phyloP scores from a whole-genome alignment of 1,140 invertebrate genomes.

The Lordiphosa clarofinis region DNA sequence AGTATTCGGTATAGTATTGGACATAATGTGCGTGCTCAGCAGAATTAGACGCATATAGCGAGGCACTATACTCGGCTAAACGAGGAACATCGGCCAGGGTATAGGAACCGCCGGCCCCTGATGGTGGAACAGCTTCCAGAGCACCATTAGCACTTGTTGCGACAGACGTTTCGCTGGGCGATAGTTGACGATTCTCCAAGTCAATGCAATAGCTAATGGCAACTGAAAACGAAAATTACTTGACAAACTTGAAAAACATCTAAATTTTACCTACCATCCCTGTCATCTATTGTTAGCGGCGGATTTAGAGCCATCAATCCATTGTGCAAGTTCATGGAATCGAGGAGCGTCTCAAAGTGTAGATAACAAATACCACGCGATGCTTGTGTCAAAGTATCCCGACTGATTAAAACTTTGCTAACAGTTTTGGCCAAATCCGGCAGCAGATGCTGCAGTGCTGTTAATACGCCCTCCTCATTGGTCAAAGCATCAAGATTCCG shows the following conservation, averaged over 20 bases:
- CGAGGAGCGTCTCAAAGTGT: conserved; percentile 90
- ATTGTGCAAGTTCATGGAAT: conserved; percentile 89
- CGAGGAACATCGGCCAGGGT: conserved; percentile 86
- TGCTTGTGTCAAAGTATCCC: conserved; percentile 89
- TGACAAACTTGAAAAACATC: neutral
- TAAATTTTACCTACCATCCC: conserved; percentile 81
- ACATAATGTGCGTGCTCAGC: conserved; percentile 87
- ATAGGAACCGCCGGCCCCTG: conserved; percentile 79
- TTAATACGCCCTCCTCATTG: conserved; percentile 91
- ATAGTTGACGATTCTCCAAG: conserved; percentile 40
- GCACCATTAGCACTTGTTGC: conserved; percentile 5
- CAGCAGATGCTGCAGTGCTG: conserved; percentile 85
- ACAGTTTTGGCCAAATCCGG: conserved; percentile 83
- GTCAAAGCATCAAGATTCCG: conserved; percentile 91
- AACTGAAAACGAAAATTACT: conserved; percentile 25
- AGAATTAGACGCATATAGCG: conserved; percentile 87
- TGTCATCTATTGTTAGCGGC: conserved; percentile 84
- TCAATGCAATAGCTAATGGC: conserved; percentile 65
- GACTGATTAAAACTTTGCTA: conserved; percentile 88
- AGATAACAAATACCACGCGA: conserved; percentile 92
- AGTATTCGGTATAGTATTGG: conserved; percentile 91
- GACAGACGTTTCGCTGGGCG: conserved; percentile 33
- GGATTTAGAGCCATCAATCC: conserved; percentile 83
- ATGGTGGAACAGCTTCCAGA: conserved; percentile 20
- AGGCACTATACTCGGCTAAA: conserved; percentile 89